Conservation (phyloP, 2,888 invertebrate species). For the Schizaphis graminum region DNA sequence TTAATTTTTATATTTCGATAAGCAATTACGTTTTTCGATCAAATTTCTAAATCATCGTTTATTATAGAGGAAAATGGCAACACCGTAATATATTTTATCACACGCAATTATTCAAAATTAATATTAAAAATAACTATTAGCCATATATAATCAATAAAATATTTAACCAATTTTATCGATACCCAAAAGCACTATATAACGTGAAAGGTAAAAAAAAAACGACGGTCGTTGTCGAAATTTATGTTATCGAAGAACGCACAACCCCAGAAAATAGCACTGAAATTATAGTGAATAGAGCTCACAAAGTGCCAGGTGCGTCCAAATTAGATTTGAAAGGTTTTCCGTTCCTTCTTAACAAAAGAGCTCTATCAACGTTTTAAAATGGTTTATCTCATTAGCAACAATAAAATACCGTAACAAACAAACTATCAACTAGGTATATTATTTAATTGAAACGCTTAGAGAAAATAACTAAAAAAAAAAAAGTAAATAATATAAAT, state of each 20-base stretch:
- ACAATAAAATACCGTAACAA: not conserved
- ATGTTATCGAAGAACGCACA: slow-evolving; percentile 18
- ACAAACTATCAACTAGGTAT: not conserved
- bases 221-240: not conserved
- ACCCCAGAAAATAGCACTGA: not conserved
- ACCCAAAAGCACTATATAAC: not conserved
- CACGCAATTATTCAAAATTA: slow-evolving; percentile 15
- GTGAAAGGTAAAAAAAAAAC: slow-evolving; percentile 26
- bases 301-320: slow-evolving; percentile 21
- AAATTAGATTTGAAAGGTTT: slow-evolving; percentile 53
- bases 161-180: slow-evolving; percentile 24
- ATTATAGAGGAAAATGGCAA: not conserved
- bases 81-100: not conserved
- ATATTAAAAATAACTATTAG: slow-evolving; percentile 15
- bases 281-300: slow-evolving; percentile 11
- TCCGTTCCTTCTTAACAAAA: slow-evolving; percentile 10
- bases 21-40: not conserved
- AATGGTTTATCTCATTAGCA: slow-evolving; percentile 20
- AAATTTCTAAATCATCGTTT: not conserved
- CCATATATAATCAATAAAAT: slow-evolving; percentile 14
- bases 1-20: not conserved
- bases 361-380: not conserved
- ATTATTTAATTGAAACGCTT: slow-evolving; percentile 16
- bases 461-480: not conserved
- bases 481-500: not conserved